Conservation (phyloP, 2,113 vertebrate species). For the Tapirus terrestris region DNA sequence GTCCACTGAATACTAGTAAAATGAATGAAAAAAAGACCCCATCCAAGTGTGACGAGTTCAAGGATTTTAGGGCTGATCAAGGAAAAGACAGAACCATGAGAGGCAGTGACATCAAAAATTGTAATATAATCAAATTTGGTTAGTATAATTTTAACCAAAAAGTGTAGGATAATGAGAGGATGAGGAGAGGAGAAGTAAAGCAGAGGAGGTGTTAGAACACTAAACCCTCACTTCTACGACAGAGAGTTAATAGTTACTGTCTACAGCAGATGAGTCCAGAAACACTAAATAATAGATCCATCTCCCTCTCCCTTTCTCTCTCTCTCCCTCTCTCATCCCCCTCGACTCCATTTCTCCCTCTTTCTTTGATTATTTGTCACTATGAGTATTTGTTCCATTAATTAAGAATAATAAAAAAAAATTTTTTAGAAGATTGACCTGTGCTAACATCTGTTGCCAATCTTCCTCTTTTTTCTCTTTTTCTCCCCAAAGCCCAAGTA, state of each 20-base stretch:
- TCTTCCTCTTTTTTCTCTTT: too few species aligned
- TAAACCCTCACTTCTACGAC: not conserved
- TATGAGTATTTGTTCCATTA: not conserved
- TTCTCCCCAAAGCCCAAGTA: too few species aligned
- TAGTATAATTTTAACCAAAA: not conserved
- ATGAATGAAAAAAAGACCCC: not conserved
- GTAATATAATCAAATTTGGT: not conserved
- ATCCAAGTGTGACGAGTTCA: too few species aligned
- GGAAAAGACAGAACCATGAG: not conserved
- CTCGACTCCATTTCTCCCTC: not conserved
- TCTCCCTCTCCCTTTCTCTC: accelerated
- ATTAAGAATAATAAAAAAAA: not conserved
- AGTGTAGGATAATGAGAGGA: not conserved
- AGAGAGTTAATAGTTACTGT: not conserved
- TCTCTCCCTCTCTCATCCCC: not conserved
- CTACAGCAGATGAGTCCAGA: not conserved
- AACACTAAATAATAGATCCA: not conserved
- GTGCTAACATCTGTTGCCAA: too few species aligned
- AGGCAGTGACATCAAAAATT: not conserved
- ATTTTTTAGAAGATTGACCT: too few species aligned
- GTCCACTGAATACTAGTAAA: not conserved
- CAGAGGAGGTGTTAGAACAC: not conserved
- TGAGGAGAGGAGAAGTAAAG: not conserved
- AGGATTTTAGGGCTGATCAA: not conserved
- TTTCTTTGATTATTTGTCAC: not conserved